These are phyloP conservation scores for Dipus sagitta DNA, from an alignment of 2,797 vertebrate genomes.

Conservation along the genomic window DNA sequence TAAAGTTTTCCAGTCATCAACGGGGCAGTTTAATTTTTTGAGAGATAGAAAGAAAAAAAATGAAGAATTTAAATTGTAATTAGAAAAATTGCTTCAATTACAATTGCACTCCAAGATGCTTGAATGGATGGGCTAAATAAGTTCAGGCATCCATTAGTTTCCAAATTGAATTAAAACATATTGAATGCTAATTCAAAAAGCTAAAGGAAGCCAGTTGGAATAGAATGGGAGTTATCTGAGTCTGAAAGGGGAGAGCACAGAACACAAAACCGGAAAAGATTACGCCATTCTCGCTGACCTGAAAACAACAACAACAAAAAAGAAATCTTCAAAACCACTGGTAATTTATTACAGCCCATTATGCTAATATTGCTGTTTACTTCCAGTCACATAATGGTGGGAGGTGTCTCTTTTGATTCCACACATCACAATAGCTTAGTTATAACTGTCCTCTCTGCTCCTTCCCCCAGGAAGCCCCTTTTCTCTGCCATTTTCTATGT, in stretches of 20 bases:
- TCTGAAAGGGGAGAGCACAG: conserved; percentile 48
- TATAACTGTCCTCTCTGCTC: conserved; percentile 20
- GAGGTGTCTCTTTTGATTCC: conserved; percentile 49
- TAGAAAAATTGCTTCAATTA: conserved; percentile 81
- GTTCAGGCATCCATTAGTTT: conserved; percentile 79
- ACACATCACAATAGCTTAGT: conserved; percentile 23
- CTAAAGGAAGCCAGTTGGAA: conserved; percentile 77
- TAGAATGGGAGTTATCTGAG: conserved; percentile 53
- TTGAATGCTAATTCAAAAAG: conserved; percentile 78
- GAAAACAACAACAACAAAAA: conserved; percentile 58
- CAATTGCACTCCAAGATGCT: conserved; percentile 79
- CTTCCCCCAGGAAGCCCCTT: conserved; percentile 57
- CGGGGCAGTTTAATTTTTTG: conserved; percentile 62
- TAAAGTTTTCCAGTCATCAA: conserved; percentile 39
- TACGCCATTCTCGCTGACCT: conserved; percentile 72
- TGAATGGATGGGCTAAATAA: conserved; percentile 79
- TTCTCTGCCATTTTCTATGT: conserved; percentile 70
- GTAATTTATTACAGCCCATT: conserved; percentile 78
- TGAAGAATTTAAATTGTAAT: conserved; percentile 79
- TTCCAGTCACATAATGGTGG: conserved; percentile 37
- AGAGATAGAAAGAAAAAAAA: conserved; percentile 65
- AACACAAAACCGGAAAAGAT: conserved; percentile 65
- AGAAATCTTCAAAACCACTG: conserved; percentile 62
- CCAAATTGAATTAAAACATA: conserved; percentile 81
- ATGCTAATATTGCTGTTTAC: conserved; percentile 78